These are phyloP conservation scores for Drosophila fuyamai DNA, from an alignment of 1,140 invertebrate genomes.

Conservation along the genomic window DNA sequence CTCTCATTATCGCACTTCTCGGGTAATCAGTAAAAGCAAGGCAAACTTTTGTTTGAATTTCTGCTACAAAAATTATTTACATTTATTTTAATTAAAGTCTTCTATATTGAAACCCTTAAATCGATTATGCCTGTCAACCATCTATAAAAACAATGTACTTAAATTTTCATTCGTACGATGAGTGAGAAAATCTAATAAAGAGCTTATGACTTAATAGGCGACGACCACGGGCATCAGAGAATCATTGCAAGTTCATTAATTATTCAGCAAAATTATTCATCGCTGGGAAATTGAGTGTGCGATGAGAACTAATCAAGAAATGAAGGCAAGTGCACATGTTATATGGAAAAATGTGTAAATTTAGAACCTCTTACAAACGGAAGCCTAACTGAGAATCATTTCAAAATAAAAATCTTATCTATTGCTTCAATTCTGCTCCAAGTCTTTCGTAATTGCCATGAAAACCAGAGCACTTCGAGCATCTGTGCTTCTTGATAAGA, in stretches of 20 bases:
- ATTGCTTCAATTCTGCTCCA: not conserved
- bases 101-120: not conserved
- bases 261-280: slow-evolving; percentile 41
- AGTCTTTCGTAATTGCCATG: slow-evolving; percentile 14
- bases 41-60: not conserved
- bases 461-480: slow-evolving; percentile 10
- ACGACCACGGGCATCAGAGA: not conserved
- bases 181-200: slow-evolving; percentile 44
- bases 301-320: slow-evolving; percentile 19
- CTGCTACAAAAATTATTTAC: not conserved
- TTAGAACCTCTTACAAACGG: not conserved
- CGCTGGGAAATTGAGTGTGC: slow-evolving; percentile 15
- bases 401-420: slow-evolving; percentile 25
- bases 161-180: slow-evolving; percentile 12
- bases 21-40: not conserved
- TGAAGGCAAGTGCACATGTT: slow-evolving; percentile 22
- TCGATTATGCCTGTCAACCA: not conserved
- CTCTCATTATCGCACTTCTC: not conserved
- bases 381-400: slow-evolving; percentile 12
- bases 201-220: slow-evolving; percentile 38
- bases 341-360: slow-evolving; percentile 5
- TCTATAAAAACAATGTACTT: slow-evolving; percentile 3
- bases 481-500: slow-evolving; percentile 46
- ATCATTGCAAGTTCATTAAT: slow-evolving; percentile 19
- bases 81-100: not conserved